phyloP scores from a whole-genome alignment of 2,113 vertebrate genomes.

The Arvicanthis niloticus region DNA sequence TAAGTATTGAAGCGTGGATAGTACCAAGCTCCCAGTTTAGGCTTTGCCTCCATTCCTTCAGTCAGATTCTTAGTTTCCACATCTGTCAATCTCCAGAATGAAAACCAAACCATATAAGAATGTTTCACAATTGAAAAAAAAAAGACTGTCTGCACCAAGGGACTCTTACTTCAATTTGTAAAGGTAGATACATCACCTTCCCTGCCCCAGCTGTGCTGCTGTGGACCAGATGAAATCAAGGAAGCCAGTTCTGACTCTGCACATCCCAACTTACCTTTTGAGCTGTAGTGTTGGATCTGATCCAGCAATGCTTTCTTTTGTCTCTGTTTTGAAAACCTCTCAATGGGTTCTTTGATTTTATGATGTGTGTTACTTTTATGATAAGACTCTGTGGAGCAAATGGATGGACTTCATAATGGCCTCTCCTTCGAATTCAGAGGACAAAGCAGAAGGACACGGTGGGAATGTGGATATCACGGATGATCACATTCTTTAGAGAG shows the following conservation, averaged over 20 bases:
- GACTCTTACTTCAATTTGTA: no score
- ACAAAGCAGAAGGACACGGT: not conserved
- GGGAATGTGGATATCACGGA: no score
- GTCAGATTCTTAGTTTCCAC: not conserved
- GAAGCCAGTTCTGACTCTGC: not conserved
- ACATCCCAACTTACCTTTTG: not conserved
- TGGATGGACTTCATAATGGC: not conserved
- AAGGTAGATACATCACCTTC: not conserved
- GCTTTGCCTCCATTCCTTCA: not conserved
- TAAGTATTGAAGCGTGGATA: fast-evolving
- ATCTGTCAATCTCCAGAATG: not conserved
- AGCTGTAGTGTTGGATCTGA: not conserved
- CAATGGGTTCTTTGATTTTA: not conserved
- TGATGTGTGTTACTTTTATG: not conserved
- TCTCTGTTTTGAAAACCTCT: not conserved
- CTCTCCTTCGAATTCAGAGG: not conserved
- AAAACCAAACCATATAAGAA: not conserved
- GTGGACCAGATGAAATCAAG: not conserved
- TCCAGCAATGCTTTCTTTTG: not conserved
- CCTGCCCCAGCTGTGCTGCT: not conserved
- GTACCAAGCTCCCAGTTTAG: not conserved
- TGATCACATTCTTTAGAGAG: not conserved
- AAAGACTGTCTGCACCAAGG: not conserved
- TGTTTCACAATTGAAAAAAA: not conserved
- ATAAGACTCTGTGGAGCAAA: not conserved